phyloP scores from a whole-genome alignment of 2,113 vertebrate genomes.

The Tychaedon coryphoeus region DNA sequence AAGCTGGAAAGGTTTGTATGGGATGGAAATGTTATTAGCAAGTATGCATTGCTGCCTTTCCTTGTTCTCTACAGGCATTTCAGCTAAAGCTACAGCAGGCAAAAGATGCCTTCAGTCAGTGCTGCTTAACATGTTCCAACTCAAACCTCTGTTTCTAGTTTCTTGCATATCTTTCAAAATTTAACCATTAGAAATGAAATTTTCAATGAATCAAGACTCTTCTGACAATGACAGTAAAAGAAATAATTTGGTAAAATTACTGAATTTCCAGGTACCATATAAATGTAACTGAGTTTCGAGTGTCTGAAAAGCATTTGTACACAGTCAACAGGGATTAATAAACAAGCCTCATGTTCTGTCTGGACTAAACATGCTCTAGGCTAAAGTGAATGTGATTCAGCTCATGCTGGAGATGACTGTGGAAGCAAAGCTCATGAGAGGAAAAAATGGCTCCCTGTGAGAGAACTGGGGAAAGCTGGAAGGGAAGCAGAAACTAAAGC shows the following conservation, averaged over 20 bases:
- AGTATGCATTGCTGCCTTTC: not conserved
- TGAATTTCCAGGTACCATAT: not conserved
- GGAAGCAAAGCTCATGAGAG: not conserved
- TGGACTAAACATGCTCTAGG: constrained; percentile 8
- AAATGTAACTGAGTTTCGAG: not conserved
- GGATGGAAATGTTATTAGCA: not conserved
- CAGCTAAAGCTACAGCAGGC: not conserved
- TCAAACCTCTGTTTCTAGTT: not conserved
- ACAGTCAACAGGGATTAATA: not conserved
- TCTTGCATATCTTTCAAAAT: not conserved
- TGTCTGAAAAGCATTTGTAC: not conserved
- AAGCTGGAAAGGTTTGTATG: not conserved
- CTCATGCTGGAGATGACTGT: not conserved
- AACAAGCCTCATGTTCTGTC: constrained; percentile 10
- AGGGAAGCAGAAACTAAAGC: not conserved
- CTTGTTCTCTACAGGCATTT: not conserved
- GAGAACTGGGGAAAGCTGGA: not conserved
- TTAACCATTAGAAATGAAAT: not conserved
- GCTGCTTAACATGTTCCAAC: not conserved
- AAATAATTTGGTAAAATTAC: not conserved
- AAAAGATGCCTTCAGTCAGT: not conserved
- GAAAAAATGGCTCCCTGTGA: not conserved
- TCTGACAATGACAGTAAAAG: not conserved
- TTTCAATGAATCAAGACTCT: not conserved
- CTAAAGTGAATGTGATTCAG: not conserved